A percentile compares a stretch with the other conserved stretches of the same genome.
These are phyloP conservation scores for Phalacrocorax carbo DNA, from an alignment of 2,113 vertebrate species.

Conservation along the genomic window DNA sequence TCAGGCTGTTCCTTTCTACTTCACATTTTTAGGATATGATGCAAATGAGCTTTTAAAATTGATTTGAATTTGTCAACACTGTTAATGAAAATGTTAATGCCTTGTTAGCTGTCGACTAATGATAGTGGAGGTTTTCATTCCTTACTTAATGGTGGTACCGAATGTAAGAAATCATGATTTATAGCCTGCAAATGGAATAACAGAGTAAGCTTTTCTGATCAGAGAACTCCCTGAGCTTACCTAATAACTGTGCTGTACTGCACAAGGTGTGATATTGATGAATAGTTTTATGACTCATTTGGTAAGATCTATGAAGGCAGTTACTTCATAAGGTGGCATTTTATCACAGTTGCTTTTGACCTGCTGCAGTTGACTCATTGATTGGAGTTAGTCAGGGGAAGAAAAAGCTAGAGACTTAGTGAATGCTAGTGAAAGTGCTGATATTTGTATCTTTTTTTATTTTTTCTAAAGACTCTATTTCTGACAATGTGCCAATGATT, in stretches of 20 bases:
- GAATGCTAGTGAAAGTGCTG: constrained; percentile 11
- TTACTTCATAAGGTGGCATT: constrained; percentile 69
- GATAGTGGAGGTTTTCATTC: neutral
- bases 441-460: neutral
- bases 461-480: neutral
- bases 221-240: neutral
- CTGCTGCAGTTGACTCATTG: constrained; percentile 61
- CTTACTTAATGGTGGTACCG: neutral
- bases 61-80: neutral
- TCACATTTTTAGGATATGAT: neutral
- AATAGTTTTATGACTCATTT: constrained; percentile 67
- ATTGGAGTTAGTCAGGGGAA: constrained; percentile 45
- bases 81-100: constrained; percentile 28
- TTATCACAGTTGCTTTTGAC: constrained; percentile 59
- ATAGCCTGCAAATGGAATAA: constrained; percentile 1
- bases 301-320: constrained; percentile 67
- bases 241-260: neutral
- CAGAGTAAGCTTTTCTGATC: constrained; percentile 45
- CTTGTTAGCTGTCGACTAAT: constrained; percentile 48
- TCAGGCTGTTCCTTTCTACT: neutral
- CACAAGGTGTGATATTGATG: constrained; percentile 57
- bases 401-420: neutral
- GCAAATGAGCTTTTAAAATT: constrained; percentile 7
- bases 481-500: neutral
- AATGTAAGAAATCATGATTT: constrained; percentile 47